Percentiles rank a stretch among this genome's conserved stretches.
Conservation (phyloP, 2,113 vertebrate species). For the Pygoscelis adeliae region DNA sequence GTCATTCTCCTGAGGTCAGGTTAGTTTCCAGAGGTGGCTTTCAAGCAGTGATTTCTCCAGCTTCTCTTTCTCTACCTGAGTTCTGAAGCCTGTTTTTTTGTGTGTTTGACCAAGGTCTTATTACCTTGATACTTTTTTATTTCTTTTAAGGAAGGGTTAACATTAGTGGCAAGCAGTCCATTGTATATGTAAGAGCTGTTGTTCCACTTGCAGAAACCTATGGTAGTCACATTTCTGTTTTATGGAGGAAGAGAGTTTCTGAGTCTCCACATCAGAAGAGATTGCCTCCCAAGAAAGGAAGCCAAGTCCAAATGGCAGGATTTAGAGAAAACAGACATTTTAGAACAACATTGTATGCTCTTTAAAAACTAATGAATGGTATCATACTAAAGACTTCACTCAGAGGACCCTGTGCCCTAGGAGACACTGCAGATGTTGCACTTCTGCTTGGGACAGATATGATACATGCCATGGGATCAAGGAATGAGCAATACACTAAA, state of each 20-base stretch:
- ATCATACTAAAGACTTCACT: background rate
- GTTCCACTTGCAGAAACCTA: constrained; percentile 10
- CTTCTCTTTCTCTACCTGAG: background rate
- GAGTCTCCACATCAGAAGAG: background rate
- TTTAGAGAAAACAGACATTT: background rate
- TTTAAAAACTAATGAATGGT: background rate
- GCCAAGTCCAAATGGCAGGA: background rate
- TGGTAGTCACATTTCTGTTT: background rate
- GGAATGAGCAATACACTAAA: background rate
- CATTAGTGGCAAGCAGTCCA: constrained; percentile 1
- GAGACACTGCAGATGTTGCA: background rate
- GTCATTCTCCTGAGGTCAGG: background rate
- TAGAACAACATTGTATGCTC: background rate
- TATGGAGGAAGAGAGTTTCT: background rate
- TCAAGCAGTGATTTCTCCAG: background rate
- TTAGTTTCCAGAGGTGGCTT: constrained; percentile 11
- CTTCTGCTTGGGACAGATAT: background rate
- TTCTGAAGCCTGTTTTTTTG: background rate
- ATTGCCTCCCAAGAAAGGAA: background rate
- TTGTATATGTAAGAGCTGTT: background rate
- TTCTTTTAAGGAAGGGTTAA: background rate
- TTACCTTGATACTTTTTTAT: background rate
- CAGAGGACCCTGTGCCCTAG: background rate
- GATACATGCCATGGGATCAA: background rate
- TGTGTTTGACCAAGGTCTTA: background rate